Evolutionary conservation across 2,113 vertebrate species (phyloP), one percentile per base, ranked within the genome.

Genomic region (Elaphurus davidianus): DNA sequence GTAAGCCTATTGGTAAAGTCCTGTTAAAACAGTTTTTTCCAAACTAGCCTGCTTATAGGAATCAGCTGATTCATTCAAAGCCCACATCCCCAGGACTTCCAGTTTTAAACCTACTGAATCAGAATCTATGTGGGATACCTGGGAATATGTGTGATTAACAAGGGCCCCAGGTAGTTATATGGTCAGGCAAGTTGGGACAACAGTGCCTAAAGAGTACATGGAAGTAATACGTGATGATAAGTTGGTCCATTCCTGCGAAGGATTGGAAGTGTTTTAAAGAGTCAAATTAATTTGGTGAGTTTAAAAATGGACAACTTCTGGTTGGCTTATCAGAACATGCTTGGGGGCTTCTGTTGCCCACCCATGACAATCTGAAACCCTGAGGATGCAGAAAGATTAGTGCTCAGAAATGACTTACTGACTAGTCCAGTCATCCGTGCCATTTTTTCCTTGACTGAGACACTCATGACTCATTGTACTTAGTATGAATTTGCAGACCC

Each of bases 321-420:
- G 7, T 71, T 97, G n/a, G 40, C n/a, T 54, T 74, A 30, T 88
- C 33, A 43, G 86, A 88, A 94, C 23, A 19, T 47, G 33, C 11
- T 33, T 60, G 25, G 67, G 9, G 21, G 10, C 81, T 62, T 87
- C 45, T 0, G 9, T 54, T 33, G 13, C 28, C 52, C 25, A 9
- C 67, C 67, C 43, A 7, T 50, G 19, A 85, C 5, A 40, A 7
- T 82, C 82, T 67, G n/a, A 97, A 14, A 89, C 50, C 45, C 14
- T 27, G 7, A 89, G 54, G 43, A 93, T 86, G 54, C 47, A 86
- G 87, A 54, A 94, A 28, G 47, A 45, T 47, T 96, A 88, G 64
- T 91, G 64, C 36, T 90, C 50, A 94, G 36, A 92, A 94, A 33
- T 85, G 76, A 91, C 87, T 96, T 57, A 57, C 47, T 96, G 86